Evolutionary conservation across 1,140 invertebrate genomes (phyloP).

Genomic region (Semibalanus balanoides): DNA sequence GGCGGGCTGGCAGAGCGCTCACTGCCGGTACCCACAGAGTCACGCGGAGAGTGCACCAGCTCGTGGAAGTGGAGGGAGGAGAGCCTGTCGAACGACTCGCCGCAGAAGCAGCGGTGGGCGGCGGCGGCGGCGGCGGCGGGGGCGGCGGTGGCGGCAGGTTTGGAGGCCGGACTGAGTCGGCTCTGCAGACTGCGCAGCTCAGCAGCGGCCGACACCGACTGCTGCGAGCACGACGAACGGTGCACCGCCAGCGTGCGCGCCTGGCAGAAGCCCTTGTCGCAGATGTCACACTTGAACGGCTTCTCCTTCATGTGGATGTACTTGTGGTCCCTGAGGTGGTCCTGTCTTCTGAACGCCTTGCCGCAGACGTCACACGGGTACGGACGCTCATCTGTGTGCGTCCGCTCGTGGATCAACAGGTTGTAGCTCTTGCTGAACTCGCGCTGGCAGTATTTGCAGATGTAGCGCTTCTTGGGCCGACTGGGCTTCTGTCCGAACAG

Average conservation of each 20-base stretch:
- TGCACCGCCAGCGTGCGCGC: slow-evolving; percentile 85
- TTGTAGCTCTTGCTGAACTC: slow-evolving; percentile 99
- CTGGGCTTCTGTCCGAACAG: slow-evolving; percentile 30
- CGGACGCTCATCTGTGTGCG: slow-evolving; percentile 94
- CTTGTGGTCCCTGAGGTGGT: slow-evolving; percentile 18
- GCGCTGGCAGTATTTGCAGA: slow-evolving; percentile 92
- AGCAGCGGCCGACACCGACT: slow-evolving; percentile 1
- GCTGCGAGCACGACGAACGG: slow-evolving; percentile 18
- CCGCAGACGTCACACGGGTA: slow-evolving; percentile 97
- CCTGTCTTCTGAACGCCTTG: slow-evolving; percentile 46
- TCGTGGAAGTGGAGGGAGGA: slow-evolving; percentile 17
- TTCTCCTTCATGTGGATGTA: slow-evolving; percentile 91
- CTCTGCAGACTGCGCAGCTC: neutral
- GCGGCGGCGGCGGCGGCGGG: slow-evolving; percentile 8
- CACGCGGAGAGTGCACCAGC: slow-evolving; percentile 13
- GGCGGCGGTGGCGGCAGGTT: neutral
- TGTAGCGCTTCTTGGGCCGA: slow-evolving; percentile 92
- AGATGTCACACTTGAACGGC: slow-evolving; percentile 88
- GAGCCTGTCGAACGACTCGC: slow-evolving; percentile 15
- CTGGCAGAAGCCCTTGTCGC: slow-evolving; percentile 94
- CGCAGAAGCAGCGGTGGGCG: slow-evolving; percentile 15
- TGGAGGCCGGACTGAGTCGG: neutral
- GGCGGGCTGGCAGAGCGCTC: neutral
- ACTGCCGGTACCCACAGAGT: neutral
- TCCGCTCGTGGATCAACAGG: slow-evolving; percentile 89